Evolutionary conservation across 2,888 invertebrate species (phyloP).

Genomic region (Heteropelma amictum): DNA sequence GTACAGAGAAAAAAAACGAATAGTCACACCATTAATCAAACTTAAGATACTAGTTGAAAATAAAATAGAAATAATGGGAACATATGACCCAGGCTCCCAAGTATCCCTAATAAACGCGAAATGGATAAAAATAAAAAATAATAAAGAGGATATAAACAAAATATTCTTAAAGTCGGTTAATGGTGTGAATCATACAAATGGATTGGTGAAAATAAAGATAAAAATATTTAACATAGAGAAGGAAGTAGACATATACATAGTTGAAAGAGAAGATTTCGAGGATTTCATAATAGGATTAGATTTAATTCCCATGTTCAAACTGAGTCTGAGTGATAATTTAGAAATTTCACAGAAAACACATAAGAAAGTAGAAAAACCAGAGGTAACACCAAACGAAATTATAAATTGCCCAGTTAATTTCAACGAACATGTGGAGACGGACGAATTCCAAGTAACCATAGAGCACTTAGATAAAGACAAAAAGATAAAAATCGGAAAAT

Average conservation of each 20-base stretch:
- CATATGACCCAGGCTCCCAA: constrained; percentile 60
- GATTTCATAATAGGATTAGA: constrained; percentile 41
- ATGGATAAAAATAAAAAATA: constrained; percentile 52
- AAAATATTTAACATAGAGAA: constrained; percentile 57
- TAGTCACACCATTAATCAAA: constrained; percentile 57
- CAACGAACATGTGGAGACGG: background rate
- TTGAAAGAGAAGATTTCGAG: constrained; percentile 41
- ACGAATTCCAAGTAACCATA: background rate
- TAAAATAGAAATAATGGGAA: constrained; percentile 36
- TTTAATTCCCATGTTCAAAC: constrained; percentile 31
- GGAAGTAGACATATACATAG: constrained; percentile 32
- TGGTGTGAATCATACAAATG: constrained; percentile 57
- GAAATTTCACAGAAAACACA: background rate
- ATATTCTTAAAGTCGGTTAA: constrained; percentile 57
- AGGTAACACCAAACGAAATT: background rate
- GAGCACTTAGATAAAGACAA: background rate
- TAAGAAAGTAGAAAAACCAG: background rate
- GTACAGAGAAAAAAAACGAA: constrained; percentile 58
- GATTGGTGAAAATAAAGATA: constrained; percentile 54
- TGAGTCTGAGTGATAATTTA: constrained; percentile 45
- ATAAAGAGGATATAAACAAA: constrained; percentile 25
- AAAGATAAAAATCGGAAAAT: background rate
- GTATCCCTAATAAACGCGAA: constrained; percentile 59
- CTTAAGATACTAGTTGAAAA: constrained; percentile 56
- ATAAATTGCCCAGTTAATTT: background rate